Evolutionary conservation across 2,888 invertebrate species (phyloP), one percentile per base, ranked within the genome.

Genomic region (Furcula furcula): DNA sequence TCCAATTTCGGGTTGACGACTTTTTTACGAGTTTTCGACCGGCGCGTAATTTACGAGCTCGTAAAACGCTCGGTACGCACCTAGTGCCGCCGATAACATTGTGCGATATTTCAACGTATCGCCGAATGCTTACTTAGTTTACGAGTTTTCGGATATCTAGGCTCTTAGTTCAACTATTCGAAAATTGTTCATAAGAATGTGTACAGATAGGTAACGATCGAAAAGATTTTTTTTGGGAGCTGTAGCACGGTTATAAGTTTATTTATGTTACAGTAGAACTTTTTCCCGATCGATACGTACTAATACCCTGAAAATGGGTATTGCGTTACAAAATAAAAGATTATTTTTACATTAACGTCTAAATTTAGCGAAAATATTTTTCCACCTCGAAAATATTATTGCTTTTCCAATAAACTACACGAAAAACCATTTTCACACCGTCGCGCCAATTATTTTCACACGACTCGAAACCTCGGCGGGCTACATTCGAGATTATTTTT

Each of bases 21-120:
- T 81, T 81, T 84, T 86, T 86, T 86, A 86, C 79, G 85, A 85
- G 77, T 77, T 74, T 68, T 73, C 73, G 72, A 80, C 75, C 76
- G 73, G 66, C 67, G 63, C 64, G 76, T 83, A 82, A 86, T 83
- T 85, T 84, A 85, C 61, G 76, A 64, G 41, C 58, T 65, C 70
- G 73, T 84, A 83, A 84, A 76, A 46, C 54, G 52, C 40, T 51
- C 34, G 50, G 60, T n/a, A 55, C 50, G 61, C 53, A 31, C 40
- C 52, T 45, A 42, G 50, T 48, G 49, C 45, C 56, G 48, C 33
- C 58, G 69, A 69, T 71, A 70, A 71, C 72, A 70, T 52, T 64
- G 66, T 65, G 25, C 39, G 44, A 45, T 47, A 46, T 46, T 56
- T 56, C 49, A 44, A 46, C 46, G 42, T 36, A 56, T 46, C 43